These are phyloP conservation scores for Stegophylla sp. DNA, from an alignment of 2,888 invertebrate species.

Conservation along the genomic window DNA sequence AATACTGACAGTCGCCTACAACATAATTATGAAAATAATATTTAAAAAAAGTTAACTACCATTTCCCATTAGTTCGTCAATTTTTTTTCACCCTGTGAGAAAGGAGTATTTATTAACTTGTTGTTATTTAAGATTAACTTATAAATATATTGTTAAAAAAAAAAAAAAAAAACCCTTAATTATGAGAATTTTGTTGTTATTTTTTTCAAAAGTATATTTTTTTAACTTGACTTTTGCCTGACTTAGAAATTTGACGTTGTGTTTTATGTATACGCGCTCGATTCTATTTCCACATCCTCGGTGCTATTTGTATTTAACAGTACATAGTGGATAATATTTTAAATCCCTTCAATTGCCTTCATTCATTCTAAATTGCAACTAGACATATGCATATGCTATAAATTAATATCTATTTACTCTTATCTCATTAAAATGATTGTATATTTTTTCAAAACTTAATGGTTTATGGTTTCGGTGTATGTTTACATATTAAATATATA, in stretches of 20 bases:
- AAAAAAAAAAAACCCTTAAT: background rate
- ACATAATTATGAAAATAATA: background rate
- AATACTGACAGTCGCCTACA: background rate
- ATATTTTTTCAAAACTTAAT: conserved; percentile 26
- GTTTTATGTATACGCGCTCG: conserved; percentile 31
- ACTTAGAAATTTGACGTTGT: conserved; percentile 12
- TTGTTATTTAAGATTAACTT: conserved; percentile 47
- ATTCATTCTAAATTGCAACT: background rate
- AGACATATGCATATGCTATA: background rate
- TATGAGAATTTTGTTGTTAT: conserved; percentile 33
- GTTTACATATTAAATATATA: no score
- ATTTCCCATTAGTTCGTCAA: background rate
- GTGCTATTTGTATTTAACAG: conserved; percentile 26
- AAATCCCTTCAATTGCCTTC: conserved; percentile 15
- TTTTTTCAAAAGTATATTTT: conserved; percentile 51
- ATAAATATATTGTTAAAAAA: conserved; percentile 22
- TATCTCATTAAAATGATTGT: conserved; percentile 27
- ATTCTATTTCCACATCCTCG: conserved; percentile 27
- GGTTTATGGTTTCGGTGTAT: conserved; percentile 32
- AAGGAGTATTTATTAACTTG: conserved; percentile 33
- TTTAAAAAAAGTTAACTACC: background rate
- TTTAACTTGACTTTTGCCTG: conserved; percentile 35
- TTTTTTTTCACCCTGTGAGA: conserved; percentile 6
- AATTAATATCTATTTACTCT: conserved; percentile 13
- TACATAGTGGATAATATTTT: background rate